A percentile compares a stretch with the other conserved stretches of the same genome.
These are phyloP conservation scores for Tinea trinotella DNA, from an alignment of 2,888 invertebrate species.

Conservation along the genomic window DNA sequence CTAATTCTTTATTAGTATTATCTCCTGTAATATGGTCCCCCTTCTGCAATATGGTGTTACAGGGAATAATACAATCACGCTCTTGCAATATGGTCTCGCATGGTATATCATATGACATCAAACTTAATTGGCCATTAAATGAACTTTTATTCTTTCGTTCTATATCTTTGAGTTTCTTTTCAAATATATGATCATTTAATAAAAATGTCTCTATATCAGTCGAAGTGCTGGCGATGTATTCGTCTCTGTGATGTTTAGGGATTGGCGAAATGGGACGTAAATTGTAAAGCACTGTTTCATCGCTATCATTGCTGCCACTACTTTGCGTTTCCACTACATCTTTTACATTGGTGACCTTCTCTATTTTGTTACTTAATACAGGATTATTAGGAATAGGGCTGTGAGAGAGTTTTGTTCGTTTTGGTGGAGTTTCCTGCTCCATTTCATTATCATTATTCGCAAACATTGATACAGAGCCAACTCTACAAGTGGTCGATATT, in stretches of 20 bases:
- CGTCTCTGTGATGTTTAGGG: slow-evolving; percentile 27
- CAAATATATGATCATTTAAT: slow-evolving; percentile 37
- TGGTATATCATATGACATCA: slow-evolving; percentile 28
- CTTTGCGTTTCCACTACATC: slow-evolving; percentile 21
- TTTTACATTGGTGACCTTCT: too few species aligned
- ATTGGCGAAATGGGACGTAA: slow-evolving; percentile 17
- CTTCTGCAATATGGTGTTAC: too few species aligned
- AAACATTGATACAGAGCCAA: too few species aligned
- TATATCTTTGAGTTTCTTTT: slow-evolving; percentile 28
- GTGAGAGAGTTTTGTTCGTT: slow-evolving; percentile 25
- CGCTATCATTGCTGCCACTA: slow-evolving; percentile 31
- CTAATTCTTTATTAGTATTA: not conserved
- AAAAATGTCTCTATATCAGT: slow-evolving; percentile 32
- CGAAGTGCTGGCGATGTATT: slow-evolving; percentile 43
- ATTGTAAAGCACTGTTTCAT: slow-evolving; percentile 30
- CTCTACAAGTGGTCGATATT: not conserved
- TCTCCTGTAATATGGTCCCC: too few species aligned
- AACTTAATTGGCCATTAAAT: slow-evolving; percentile 16
- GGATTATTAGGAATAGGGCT: too few species aligned
- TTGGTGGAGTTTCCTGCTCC: too few species aligned
- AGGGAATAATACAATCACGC: too few species aligned
- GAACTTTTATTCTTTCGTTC: too few species aligned
- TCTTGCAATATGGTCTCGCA: slow-evolving; percentile 30
- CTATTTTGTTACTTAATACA: too few species aligned
- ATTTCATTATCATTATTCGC: too few species aligned